Evolutionary conservation across 2,113 vertebrate genomes (phyloP).

Genomic region (Eubucco bourcierii): DNA sequence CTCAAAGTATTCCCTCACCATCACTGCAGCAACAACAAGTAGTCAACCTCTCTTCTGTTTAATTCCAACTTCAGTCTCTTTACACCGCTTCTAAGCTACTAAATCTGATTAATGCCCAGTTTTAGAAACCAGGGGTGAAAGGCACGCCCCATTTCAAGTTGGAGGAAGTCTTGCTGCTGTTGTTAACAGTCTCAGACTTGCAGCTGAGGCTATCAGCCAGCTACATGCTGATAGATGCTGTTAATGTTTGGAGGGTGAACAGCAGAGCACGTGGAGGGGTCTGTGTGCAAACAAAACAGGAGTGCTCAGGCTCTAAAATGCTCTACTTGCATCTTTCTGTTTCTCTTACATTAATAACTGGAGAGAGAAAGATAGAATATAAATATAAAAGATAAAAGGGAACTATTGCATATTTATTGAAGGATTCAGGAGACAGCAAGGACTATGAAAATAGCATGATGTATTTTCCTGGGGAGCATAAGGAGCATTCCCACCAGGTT

Average conservation of each 20-base stretch:
- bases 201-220: background rate
- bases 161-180: background rate
- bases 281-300: background rate
- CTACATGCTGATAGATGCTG: fast-evolving
- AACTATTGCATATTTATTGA: background rate
- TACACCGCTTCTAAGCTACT: background rate
- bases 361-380: background rate
- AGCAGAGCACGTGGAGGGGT: fast-evolving
- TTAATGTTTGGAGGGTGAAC: background rate
- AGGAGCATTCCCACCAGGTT: background rate
- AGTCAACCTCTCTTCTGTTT: background rate
- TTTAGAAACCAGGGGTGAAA: slow-evolving; percentile 49
- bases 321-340: background rate
- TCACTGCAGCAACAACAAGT: background rate
- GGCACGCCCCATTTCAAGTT: background rate
- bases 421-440: background rate
- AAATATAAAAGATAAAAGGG: background rate
- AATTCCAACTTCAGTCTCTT: background rate
- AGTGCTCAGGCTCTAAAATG: background rate
- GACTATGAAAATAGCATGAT: background rate
- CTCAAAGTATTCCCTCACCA: background rate
- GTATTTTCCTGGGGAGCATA: background rate
- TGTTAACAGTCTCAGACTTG: background rate
- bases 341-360: background rate
- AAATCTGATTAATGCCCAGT: slow-evolving; percentile 48